Evolutionary conservation across 2,888 invertebrate genomes (phyloP), one percentile per base, ranked within the genome.

Genomic region (Chrysina gloriosa): DNA sequence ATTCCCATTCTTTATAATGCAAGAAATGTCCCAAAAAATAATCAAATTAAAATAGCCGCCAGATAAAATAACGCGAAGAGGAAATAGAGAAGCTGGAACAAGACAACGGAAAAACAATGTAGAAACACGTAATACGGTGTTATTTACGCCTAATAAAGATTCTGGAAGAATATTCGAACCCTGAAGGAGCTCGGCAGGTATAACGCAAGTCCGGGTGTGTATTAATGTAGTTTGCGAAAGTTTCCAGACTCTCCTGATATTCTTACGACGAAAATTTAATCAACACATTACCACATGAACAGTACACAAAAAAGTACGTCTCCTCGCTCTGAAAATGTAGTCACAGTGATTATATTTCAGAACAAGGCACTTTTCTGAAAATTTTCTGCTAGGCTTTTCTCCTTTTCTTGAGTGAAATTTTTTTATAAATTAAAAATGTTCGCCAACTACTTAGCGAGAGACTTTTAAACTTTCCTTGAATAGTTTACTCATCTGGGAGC

Each of bases 71-170:
- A 29, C 50, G 14, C 29, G 11, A 11, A 50, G 11, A 16, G 27
- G 7, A 50, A 50, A 27, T 25, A 14, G 27, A 50, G 29, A 42
- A n/a, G 14, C 42, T 27, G 23, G 2, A 52, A 16, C 29, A 16
- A 11, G 16, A 29, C 27, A n/a, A 19, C 4, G 7, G 29, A 16
- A 16, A 5, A 27, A 21, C 27, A 31, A 29, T 14, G 7, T 3
- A 29, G 3, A 27, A 52, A 52, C 5, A 27, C 14, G 14, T 39
- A 39, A 50, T 14, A 50, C 50, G 50, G 50, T 52, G 29, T 52
- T 52, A 29, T 52, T 52, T 52, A 52, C 50, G n/a, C 50, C 29
- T 52, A 16, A 52, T 52, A 52, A 52, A 23, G 29, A 52, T 52
- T 52, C 50, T 19, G 14, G 14, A 23, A 29, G 16, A 52, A 52